A percentile compares a stretch with the other conserved stretches of the same genome.
Evolutionary conservation across 2,797 vertebrate species (phyloP).

Genomic region (Artibeus lituratus): DNA sequence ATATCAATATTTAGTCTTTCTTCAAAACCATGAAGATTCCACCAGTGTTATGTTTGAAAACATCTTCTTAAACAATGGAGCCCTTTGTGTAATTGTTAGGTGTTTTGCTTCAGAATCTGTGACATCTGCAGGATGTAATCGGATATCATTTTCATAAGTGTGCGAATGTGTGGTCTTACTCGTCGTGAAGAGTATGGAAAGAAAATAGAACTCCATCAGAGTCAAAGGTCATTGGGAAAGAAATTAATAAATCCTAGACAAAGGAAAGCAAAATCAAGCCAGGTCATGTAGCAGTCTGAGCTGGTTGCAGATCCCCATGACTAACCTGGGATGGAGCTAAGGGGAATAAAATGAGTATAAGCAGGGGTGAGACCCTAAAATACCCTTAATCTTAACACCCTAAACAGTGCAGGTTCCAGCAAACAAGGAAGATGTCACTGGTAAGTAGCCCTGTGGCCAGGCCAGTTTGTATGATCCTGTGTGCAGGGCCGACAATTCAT

Average conservation of each 20-base stretch:
- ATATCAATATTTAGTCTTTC: constrained; percentile 65
- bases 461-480: neutral
- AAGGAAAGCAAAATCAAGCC: constrained; percentile 13
- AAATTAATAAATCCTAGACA: constrained; percentile 46
- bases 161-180: constrained; percentile 55
- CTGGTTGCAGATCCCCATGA: neutral
- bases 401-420: neutral
- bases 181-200: constrained; percentile 45
- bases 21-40: constrained; percentile 49
- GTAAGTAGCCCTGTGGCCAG: neutral
- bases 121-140: constrained; percentile 37
- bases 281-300: neutral
- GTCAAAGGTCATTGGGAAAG: constrained; percentile 34
- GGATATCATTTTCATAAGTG: constrained; percentile 50
- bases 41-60: constrained; percentile 55
- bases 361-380: neutral
- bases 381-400: neutral
- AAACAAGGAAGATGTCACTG: neutral
- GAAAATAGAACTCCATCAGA: constrained; percentile 22
- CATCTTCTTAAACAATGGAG: constrained; percentile 58
- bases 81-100: constrained; percentile 37
- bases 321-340: neutral
- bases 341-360: neutral
- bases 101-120: constrained; percentile 39
- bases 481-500: neutral